Evolutionary conservation across 2,888 invertebrate genomes (phyloP).

Genomic region (Dichetophora obliterata): DNA sequence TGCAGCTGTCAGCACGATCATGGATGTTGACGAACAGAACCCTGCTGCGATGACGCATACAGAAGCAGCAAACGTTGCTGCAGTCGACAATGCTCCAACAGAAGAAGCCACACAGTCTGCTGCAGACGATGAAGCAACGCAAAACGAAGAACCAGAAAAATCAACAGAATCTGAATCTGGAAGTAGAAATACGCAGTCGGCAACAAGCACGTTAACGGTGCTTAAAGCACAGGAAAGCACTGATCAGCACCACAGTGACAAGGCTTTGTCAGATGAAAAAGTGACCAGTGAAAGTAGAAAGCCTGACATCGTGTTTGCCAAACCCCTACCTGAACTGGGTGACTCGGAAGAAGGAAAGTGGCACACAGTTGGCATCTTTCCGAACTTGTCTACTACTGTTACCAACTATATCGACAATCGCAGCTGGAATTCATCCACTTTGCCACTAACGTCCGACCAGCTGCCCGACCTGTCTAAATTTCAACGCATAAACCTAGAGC

Average conservation of each 20-base stretch:
- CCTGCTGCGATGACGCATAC: neutral
- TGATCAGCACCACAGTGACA: neutral
- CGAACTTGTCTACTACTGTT: constrained; percentile 48
- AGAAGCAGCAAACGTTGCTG: neutral
- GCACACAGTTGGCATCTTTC: constrained; percentile 54
- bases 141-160: neutral
- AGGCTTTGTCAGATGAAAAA: neutral
- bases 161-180: neutral
- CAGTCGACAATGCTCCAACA: neutral
- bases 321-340: neutral
- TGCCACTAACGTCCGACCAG: constrained; percentile 45
- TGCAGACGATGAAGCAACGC: neutral
- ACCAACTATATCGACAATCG: constrained; percentile 51
- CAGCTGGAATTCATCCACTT: constrained; percentile 47
- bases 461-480: constrained; percentile 50
- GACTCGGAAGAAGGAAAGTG: constrained; percentile 52
- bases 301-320: neutral
- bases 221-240: neutral
- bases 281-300: neutral
- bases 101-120: neutral
- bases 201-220: neutral
- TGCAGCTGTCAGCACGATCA: neutral
- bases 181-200: neutral
- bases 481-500: constrained; percentile 49
- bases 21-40: constrained; percentile 12